These are phyloP conservation scores for Oscheius myriophilus DNA, from an alignment of 2,888 invertebrate genomes.

Conservation along the genomic window DNA sequence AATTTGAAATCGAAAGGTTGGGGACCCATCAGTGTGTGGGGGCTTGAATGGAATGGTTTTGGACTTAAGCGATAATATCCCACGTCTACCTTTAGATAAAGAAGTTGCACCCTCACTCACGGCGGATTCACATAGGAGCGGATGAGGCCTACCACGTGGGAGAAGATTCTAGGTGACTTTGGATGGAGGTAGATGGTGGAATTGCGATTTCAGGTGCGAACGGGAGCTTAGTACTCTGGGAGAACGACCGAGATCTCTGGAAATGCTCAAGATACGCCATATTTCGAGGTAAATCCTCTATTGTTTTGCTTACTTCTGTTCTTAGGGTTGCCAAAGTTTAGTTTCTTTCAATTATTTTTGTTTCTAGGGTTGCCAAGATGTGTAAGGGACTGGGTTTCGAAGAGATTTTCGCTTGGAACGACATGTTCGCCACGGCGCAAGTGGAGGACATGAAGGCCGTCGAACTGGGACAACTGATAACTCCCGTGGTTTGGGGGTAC, in stretches of 20 bases:
- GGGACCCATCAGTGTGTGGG: too few species aligned
- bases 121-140: constrained; percentile 79
- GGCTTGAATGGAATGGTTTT: too few species aligned
- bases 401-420: constrained; percentile 65
- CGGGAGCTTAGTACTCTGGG: constrained; percentile 4
- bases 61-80: too few species aligned
- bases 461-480: constrained; percentile 29
- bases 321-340: too few species aligned
- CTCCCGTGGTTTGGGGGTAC: constrained; percentile 67
- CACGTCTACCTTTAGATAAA: too few species aligned
- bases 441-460: constrained; percentile 39
- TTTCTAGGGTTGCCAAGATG: constrained; percentile 40
- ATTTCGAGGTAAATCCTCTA: constrained; percentile 70
- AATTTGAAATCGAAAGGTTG: too few species aligned
- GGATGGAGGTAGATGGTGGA: neutral
- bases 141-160: constrained; percentile 82
- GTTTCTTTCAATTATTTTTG: neutral
- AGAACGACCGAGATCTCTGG: constrained; percentile 31
- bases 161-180: constrained; percentile 70
- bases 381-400: constrained; percentile 50
- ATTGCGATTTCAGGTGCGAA: constrained; percentile 10
- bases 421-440: constrained; percentile 63
- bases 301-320: neutral
- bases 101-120: constrained; percentile 65
- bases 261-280: constrained; percentile 78